Base-by-base conservation (phyloP, 1,140 invertebrate species). In the Magallana gigas region DNA sequence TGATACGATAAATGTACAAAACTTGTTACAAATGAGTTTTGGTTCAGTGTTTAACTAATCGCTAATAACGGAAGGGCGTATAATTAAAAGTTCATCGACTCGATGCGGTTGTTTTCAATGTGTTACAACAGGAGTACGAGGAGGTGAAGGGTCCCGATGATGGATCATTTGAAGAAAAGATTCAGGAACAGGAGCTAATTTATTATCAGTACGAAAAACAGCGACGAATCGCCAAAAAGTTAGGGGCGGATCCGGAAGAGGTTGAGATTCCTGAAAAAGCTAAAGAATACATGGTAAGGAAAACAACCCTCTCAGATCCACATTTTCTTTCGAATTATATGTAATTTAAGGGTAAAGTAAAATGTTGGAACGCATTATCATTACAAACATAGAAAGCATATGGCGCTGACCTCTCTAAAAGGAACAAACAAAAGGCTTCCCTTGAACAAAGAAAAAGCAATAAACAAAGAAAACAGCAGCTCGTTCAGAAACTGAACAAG, bases 161-260 rank as follows among this genome's bases (percentile, higher is more conserved):
- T 36, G 68, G 68, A 12, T 76, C 68, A 29, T 86, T 56, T 12
- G 86, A 87, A 48, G 9, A 59, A 36, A 68, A 87, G 84, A 29
- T 87, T 36, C 81, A 84, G 29, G 57, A 84, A 57, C 56, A 87
- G 48, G 86, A 87, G 71, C 56, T 68, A 11, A 59, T 23, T 36
- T 87, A 76, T 76, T 56, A 83, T 18, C 76, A 87, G 12, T 87
- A 87, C 14, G 12, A n/a, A 16, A 83, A 87, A 71, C 86, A 87
- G 48, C 57, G 81, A 16, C 29, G 57, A 18, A 12, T 87, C 8
- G 86, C 86, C 4, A 87, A 4, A 18, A n/a, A 59, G 23, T 48
- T 71, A 16, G 86, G 86, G 3, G n/a, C 68, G 58, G 62, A 87
- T 84, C 86, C 86, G n/a, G 57, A 58, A 36, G 60, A 83, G 36